Conservation (phyloP, 2,113 vertebrate species). For the Brienomyrus brachyistius region DNA sequence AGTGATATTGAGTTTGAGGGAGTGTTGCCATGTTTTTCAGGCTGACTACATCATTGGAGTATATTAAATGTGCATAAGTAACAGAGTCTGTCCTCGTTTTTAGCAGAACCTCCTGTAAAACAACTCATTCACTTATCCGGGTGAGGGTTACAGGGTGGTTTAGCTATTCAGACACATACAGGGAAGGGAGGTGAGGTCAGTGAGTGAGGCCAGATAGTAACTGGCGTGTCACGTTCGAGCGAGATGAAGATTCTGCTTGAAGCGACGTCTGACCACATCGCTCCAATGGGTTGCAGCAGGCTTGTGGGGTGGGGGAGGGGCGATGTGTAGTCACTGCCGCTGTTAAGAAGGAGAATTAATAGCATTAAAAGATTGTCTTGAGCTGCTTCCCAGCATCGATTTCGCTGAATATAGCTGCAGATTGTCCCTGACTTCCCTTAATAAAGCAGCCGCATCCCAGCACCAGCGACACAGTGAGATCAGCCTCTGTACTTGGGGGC, state of each 20-base stretch:
- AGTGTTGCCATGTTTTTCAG: background rate
- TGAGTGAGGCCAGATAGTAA: background rate
- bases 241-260: background rate
- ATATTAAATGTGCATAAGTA: background rate
- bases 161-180: background rate
- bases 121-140: background rate
- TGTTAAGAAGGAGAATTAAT: slow-evolving; percentile 6
- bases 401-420: background rate
- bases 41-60: background rate
- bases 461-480: background rate
- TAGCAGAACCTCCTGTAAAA: background rate
- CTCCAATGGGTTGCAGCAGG: background rate
- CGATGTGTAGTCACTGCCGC: background rate
- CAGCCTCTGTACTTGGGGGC: background rate
- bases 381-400: background rate
- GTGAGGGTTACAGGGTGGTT: background rate
- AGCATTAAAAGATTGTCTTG: slow-evolving; percentile 7
- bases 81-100: background rate
- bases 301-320: background rate
- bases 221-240: background rate
- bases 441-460: background rate
- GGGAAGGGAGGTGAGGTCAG: background rate
- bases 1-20: background rate
- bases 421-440: background rate
- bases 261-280: background rate